phyloP scores from a whole-genome alignment of 2,797 vertebrate species.

The Mus minutoides region DNA sequence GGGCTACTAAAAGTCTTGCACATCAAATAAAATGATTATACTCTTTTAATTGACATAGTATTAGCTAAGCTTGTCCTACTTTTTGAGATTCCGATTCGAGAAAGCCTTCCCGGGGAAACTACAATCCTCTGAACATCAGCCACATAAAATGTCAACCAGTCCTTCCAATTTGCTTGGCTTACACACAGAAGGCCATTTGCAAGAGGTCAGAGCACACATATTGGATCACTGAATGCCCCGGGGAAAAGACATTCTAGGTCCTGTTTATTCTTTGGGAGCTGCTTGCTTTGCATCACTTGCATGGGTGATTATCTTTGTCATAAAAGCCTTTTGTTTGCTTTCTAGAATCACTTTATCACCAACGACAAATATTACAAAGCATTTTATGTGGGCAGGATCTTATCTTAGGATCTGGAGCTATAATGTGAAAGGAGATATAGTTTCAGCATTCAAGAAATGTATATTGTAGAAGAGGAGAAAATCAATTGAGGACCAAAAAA shows the following conservation, averaged over 20 bases:
- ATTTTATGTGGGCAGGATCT: slow-evolving; percentile 58
- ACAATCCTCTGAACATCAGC: slow-evolving; percentile 53
- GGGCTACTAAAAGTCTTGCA: slow-evolving; percentile 43
- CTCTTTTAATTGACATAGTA: slow-evolving; percentile 71
- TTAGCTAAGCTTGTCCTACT: slow-evolving; percentile 59
- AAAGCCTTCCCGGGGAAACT: slow-evolving; percentile 61
- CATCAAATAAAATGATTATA: slow-evolving; percentile 69
- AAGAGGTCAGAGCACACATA: slow-evolving; percentile 59
- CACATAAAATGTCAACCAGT: slow-evolving; percentile 58
- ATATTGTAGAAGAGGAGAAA: slow-evolving; percentile 47
- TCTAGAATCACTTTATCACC: slow-evolving; percentile 71
- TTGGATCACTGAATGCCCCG: background rate
- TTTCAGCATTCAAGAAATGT: slow-evolving; percentile 48
- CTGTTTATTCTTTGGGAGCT: slow-evolving; percentile 66
- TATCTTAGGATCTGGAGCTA: slow-evolving; percentile 6
- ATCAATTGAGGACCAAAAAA: slow-evolving; percentile 2
- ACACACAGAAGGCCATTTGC: slow-evolving; percentile 43
- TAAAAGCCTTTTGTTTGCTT: slow-evolving; percentile 74
- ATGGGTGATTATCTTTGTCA: slow-evolving; percentile 69
- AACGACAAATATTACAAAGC: slow-evolving; percentile 63
- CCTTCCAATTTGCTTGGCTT: slow-evolving; percentile 35
- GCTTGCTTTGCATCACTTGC: slow-evolving; percentile 77
- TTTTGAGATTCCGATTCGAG: slow-evolving; percentile 64
- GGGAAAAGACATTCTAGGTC: slow-evolving; percentile 55
- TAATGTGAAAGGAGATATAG: slow-evolving; percentile 47